Evolutionary conservation across 2,888 invertebrate genomes (phyloP).

Genomic region (Argynnis bischoffii): DNA sequence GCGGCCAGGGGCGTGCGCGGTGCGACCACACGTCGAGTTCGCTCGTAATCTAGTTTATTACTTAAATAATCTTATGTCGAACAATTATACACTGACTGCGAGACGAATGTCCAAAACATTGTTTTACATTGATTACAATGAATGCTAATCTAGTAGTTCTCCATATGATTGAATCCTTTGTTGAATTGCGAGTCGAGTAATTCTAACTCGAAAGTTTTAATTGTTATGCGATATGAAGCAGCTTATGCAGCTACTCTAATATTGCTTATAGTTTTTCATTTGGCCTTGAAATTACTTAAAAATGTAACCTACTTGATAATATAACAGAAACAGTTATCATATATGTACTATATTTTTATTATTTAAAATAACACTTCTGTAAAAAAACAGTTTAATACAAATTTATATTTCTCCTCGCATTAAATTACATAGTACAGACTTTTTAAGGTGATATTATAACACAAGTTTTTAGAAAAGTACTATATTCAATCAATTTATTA

Average conservation of each 20-base stretch:
- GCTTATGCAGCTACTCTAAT: constrained; percentile 40
- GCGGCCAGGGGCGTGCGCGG: constrained; percentile 72
- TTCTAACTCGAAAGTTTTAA: constrained; percentile 59
- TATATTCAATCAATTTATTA: too few relatives aligned
- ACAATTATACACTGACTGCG: constrained; percentile 60
- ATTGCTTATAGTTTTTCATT: constrained; percentile 50
- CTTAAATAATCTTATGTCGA: constrained; percentile 66
- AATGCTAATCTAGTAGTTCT: constrained; percentile 45
- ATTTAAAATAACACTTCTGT: too few relatives aligned
- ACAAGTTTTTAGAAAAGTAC: too few relatives aligned
- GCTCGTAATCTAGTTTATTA: constrained; percentile 70
- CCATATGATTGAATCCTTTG: constrained; percentile 54
- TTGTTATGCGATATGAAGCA: constrained; percentile 50
- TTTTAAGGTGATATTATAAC: too few relatives aligned
- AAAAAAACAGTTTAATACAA: too few relatives aligned
- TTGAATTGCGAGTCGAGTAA: constrained; percentile 52
- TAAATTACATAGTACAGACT: too few relatives aligned
- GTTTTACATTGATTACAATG: constrained; percentile 53
- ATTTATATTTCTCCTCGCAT: too few relatives aligned
- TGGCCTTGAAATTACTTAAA: constrained; percentile 61
- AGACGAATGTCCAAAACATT: constrained; percentile 54
- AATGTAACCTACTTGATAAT: constrained; percentile 50
- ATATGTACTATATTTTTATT: too few relatives aligned
- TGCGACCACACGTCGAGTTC: constrained; percentile 69
- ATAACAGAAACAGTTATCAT: not conserved